Evolutionary conservation across 2,113 vertebrate genomes (phyloP).

Genomic region (Alaudala cheleensis): DNA sequence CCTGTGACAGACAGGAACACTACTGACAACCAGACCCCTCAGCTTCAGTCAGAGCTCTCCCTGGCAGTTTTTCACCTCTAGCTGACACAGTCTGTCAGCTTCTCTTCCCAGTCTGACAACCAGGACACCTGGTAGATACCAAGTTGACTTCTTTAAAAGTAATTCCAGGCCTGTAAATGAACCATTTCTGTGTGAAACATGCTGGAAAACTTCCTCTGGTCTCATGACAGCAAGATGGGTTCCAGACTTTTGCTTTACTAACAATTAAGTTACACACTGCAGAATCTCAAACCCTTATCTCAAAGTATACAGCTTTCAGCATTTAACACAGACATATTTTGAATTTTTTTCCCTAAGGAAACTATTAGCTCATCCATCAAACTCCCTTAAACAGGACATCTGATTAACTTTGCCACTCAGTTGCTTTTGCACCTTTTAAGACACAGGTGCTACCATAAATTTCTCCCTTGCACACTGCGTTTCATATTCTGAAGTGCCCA

Average conservation of each 20-base stretch:
- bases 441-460: background rate
- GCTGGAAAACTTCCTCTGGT: background rate
- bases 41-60: background rate
- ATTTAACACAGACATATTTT: accelerated
- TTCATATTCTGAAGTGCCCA: background rate
- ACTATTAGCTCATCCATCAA: background rate
- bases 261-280: background rate
- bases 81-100: background rate
- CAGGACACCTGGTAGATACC: background rate
- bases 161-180: background rate
- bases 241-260: background rate
- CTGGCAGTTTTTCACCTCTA: background rate
- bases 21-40: background rate
- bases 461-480: too few species aligned
- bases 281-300: background rate
- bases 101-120: background rate
- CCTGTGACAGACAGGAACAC: constrained; percentile 49
- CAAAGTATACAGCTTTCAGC: background rate
- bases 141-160: background rate
- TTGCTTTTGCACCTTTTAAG: background rate
- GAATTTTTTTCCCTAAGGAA: background rate
- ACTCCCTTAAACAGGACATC: background rate
- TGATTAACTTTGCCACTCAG: background rate
- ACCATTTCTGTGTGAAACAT: accelerated
- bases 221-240: accelerated